Percentiles rank a stretch among this genome's conserved stretches.
Conservation (phyloP, 1,140 invertebrate species). For the Brachionus angularis region DNA sequence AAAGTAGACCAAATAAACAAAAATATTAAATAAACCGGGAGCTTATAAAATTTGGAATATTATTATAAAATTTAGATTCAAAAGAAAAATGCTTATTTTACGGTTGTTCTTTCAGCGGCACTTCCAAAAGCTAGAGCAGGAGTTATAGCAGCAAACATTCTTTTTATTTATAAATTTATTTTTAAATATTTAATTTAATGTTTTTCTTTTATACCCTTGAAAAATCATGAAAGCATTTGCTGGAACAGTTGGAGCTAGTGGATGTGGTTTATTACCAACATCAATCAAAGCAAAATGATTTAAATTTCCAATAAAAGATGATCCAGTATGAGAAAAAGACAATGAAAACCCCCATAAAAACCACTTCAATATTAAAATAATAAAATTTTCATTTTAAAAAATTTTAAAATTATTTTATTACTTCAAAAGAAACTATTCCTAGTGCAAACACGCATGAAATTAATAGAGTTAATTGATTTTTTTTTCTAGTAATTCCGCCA, state of each 20-base stretch:
- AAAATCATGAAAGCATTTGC: not conserved
- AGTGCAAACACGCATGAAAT: not conserved
- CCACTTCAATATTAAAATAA: not conserved
- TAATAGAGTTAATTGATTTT: slow-evolving; percentile 48
- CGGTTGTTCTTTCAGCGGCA: not conserved
- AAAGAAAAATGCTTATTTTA: not conserved
- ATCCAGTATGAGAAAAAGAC: not conserved
- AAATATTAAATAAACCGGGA: not conserved
- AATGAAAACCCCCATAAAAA: not conserved
- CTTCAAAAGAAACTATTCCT: not conserved
- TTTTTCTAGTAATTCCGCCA: slow-evolving; percentile 46
- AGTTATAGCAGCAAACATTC: not conserved
- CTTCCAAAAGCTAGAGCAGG: not conserved
- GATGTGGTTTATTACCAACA: not conserved
- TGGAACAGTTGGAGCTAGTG: not conserved
- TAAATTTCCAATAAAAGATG: not conserved
- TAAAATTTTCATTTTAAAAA: not conserved
- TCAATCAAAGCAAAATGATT: not conserved
- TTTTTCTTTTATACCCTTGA: not conserved
- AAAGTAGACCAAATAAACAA: not conserved
- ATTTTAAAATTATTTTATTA: not conserved
- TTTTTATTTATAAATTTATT: no score
- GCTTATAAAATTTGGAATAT: not conserved
- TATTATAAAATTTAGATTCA: not conserved
- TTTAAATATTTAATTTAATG: no score